phyloP scores from a whole-genome alignment of 2,888 invertebrate genomes.

The Choreutis nemorana region DNA sequence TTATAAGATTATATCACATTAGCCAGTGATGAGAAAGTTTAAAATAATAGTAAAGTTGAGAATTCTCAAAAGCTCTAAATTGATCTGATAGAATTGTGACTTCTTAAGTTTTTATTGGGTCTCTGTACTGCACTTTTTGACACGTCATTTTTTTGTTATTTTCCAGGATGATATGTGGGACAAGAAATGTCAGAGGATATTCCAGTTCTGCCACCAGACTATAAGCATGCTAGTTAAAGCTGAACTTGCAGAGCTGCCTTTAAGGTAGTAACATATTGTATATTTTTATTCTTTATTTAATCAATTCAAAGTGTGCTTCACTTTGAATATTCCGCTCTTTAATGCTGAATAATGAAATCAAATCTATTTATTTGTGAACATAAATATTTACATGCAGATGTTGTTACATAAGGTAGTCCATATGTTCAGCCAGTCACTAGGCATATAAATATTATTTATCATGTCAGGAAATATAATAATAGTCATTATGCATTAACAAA shows the following conservation, averaged over 20 bases:
- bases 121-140: not conserved
- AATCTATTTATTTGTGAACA: not conserved
- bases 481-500: no score
- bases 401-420: no score
- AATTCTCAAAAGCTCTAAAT: not conserved
- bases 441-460: no score
- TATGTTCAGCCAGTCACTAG: no score
- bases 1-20: no score
- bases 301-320: no score
- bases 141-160: constrained; percentile 3
- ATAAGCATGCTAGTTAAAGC: constrained; percentile 94
- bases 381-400: no score
- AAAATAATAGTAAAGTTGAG: not conserved
- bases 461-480: no score
- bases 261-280: constrained; percentile 61
- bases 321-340: not conserved
- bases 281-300: not conserved
- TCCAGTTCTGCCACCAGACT: constrained; percentile 97
- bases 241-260: constrained; percentile 91
- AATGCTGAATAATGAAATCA: not conserved
- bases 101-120: no score
- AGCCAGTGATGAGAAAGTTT: no score
- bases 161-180: constrained; percentile 95
- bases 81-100: not conserved
- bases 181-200: constrained; percentile 97